Percentiles rank a stretch among this genome's conserved stretches.
phyloP scores from a whole-genome alignment of 1,140 invertebrate species.

The Drosophila ananassae region DNA sequence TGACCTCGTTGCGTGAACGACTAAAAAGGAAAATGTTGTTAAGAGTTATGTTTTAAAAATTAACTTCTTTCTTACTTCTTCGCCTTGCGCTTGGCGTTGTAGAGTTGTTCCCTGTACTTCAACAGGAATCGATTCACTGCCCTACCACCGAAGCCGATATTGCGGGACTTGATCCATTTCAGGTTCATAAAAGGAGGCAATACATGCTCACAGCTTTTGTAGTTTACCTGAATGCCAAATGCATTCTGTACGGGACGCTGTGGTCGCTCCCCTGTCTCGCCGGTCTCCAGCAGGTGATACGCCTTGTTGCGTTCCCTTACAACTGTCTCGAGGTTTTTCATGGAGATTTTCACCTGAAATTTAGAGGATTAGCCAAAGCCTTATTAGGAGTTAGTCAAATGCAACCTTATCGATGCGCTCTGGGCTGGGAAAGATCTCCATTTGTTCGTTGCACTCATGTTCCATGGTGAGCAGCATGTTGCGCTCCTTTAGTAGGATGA shows the following conservation, averaged over 20 bases:
- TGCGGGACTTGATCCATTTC: constrained; percentile 86
- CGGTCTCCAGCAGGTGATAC: constrained; percentile 95
- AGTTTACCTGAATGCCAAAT: constrained; percentile 86
- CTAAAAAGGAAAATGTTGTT: constrained; percentile 84
- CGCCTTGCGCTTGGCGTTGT: constrained; percentile 85
- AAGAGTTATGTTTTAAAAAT: neutral
- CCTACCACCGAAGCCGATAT: constrained; percentile 82
- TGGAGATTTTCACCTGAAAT: constrained; percentile 90
- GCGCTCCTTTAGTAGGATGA: constrained; percentile 96
- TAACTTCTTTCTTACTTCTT: constrained; percentile 84
- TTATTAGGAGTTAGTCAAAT: neutral
- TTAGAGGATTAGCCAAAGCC: neutral
- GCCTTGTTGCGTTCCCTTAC: constrained; percentile 96
- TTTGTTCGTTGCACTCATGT: constrained; percentile 89
- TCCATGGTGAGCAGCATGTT: constrained; percentile 99
- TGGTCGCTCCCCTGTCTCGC: constrained; percentile 91
- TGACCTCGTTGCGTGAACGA: constrained; percentile 87
- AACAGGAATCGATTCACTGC: constrained; percentile 88
- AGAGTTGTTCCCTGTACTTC: constrained; percentile 88
- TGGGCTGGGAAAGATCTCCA: constrained; percentile 94
- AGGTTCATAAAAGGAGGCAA: constrained; percentile 87
- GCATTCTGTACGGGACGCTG: constrained; percentile 85
- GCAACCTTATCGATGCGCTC: constrained; percentile 97
- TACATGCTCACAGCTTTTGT: constrained; percentile 85
- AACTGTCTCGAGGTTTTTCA: constrained; percentile 96